Percentiles rank a stretch among this genome's conserved stretches.
Evolutionary conservation across 64 coral and sea anemone genomes (phyloP).

Genomic region (Trachythela sp.): DNA sequence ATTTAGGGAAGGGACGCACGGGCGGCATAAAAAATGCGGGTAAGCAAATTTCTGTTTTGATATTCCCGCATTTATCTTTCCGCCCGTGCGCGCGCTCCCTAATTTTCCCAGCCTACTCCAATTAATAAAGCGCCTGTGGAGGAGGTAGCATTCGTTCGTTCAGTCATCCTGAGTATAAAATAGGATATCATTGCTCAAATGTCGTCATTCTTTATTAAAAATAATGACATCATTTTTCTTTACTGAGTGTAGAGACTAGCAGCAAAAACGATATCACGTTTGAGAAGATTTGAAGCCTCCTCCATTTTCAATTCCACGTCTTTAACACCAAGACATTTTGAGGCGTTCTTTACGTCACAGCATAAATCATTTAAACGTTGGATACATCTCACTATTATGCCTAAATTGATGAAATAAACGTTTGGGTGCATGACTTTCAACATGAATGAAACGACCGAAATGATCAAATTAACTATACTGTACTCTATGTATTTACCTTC

Average conservation of each 20-base stretch:
- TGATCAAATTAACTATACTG: background rate
- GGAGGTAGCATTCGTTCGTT: no score
- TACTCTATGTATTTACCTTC: constrained; percentile 61
- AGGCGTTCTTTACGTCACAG: constrained; percentile 75
- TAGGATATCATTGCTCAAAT: no score
- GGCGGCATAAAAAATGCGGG: no score
- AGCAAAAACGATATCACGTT: constrained; percentile 90
- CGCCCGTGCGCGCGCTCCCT: no score
- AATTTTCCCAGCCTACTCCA: no score
- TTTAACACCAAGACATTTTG: constrained; percentile 75
- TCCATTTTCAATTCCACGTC: constrained; percentile 88
- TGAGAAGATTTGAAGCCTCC: constrained; percentile 67
- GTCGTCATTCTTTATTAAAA: no score
- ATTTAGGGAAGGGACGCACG: no score
- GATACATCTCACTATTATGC: constrained; percentile 94
- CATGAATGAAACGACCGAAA: background rate
- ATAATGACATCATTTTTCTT: background rate
- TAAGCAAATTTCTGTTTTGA: no score
- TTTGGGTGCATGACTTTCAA: background rate
- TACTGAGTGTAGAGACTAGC: constrained; percentile 93
- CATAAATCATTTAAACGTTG: constrained; percentile 83
- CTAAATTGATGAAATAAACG: constrained; percentile 22
- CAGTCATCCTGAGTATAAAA: no score
- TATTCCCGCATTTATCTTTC: no score
- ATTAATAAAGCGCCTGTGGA: no score